These are phyloP conservation scores for Leistus spinibarbis DNA, from an alignment of 2,888 invertebrate genomes.

Conservation along the genomic window DNA sequence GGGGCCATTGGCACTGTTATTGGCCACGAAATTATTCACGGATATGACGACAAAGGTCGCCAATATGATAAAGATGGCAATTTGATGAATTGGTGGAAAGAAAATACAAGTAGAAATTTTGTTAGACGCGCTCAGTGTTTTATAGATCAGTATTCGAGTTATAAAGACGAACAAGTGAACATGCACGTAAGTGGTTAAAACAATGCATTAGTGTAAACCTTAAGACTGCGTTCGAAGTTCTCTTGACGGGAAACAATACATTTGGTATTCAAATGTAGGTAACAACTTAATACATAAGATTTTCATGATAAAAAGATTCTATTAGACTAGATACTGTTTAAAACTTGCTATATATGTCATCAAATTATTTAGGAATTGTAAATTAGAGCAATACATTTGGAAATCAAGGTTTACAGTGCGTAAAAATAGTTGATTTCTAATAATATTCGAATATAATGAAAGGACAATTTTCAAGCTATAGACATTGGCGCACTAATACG, in stretches of 20 bases:
- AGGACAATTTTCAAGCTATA: too few relatives aligned
- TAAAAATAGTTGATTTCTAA: too few relatives aligned
- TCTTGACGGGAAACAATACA: background rate
- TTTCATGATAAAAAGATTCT: too few relatives aligned
- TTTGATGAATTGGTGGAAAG: constrained; percentile 86
- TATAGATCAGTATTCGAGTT: constrained; percentile 87
- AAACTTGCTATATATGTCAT: too few relatives aligned
- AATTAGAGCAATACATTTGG: too few relatives aligned
- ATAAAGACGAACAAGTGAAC: constrained; percentile 72
- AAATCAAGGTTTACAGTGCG: too few relatives aligned
- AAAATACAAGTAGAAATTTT: constrained; percentile 76
- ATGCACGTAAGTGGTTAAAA: constrained; percentile 63
- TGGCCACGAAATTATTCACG: constrained; percentile 86
- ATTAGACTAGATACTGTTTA: too few relatives aligned
- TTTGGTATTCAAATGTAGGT: background rate
- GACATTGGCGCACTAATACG: too few relatives aligned
- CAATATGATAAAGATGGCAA: constrained; percentile 88
- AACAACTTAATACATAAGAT: too few relatives aligned
- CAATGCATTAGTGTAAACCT: background rate
- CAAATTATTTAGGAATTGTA: too few relatives aligned
- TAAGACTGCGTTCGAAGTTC: too few relatives aligned
- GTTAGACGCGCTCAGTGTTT: constrained; percentile 81
- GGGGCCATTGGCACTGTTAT: constrained; percentile 85
- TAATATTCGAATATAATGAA: too few relatives aligned
- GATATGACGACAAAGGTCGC: constrained; percentile 80